Base-by-base conservation (phyloP, 2,797 vertebrate species). In the Psittacula echo region DNA sequence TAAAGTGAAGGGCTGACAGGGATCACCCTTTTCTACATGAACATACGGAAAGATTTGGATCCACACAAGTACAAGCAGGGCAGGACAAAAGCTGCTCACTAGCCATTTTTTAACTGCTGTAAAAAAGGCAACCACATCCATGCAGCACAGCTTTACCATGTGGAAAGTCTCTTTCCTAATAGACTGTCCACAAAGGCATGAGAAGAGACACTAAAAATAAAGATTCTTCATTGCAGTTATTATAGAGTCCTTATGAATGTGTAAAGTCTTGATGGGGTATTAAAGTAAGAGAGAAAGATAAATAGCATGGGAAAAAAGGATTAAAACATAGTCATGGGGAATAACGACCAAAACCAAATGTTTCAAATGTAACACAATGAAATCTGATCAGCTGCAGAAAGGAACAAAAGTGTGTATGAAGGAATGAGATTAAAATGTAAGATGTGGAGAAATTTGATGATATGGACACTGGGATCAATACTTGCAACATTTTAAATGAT, bases 61-160 rank as follows among this genome's bases (percentile, higher is more conserved):
- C 37, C 48, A 67, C 17, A 32, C 5, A 20, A 45, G 32, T 24
- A 29, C 0, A 7, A 80, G 20, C 10, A 62, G 17, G 19, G 20
- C 7, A 42, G 21, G 23, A 37, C 9, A 66, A 85, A 2, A 14
- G 4, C 9, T 90, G 21, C 5, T 3, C 19, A 22, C 5, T 19
- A 42, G 13, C 15, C 64, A 12, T 0, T 47, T 67, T 89, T 64
- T 54, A 19, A 64, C 30, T 12, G 24, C 24, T 65, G 7, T 60
- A 68, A 30, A 66, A 18, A 30, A 19, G 17, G 30, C 2, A 1
- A 26, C 11, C 1, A 22, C 0, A 0, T 39, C 39, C 2, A 4
- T 56, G 34, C 56, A 84, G 34, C 2, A 39, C 16, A 85, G 5
- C 5, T 83, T 72, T 65, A 37, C 22, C 4, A 34, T 61, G 14